Conservation (phyloP, 2,888 invertebrate species). For the Andrena bucephala region DNA sequence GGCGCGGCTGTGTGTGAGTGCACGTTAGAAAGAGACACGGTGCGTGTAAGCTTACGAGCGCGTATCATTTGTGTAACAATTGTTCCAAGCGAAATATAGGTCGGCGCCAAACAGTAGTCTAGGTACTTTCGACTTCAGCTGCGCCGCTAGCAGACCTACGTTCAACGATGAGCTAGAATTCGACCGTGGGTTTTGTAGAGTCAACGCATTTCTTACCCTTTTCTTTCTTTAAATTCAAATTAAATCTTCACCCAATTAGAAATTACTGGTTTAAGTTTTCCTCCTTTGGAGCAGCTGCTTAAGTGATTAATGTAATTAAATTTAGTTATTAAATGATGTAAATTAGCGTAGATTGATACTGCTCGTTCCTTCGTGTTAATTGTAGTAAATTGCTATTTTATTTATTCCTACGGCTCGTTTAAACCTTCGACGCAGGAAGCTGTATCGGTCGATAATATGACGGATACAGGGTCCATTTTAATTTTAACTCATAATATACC, state of each 20-base stretch:
- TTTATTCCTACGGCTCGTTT: background rate
- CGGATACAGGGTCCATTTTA: too few relatives aligned
- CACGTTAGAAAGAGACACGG: slow-evolving; percentile 43
- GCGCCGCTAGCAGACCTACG: slow-evolving; percentile 14
- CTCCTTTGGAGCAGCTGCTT: too few relatives aligned
- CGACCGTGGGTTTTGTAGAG: background rate
- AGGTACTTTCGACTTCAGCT: slow-evolving; percentile 54
- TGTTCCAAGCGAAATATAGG: slow-evolving; percentile 68
- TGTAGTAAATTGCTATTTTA: background rate
- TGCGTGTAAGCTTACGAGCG: slow-evolving; percentile 61
- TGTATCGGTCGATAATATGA: too few relatives aligned
- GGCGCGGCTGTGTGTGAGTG: slow-evolving; percentile 28
- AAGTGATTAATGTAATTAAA: background rate
- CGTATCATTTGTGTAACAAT: slow-evolving; percentile 65
- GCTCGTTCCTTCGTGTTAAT: background rate
- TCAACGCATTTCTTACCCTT: slow-evolving; percentile 9
- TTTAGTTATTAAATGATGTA: background rate
- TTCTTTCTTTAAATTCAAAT: background rate
- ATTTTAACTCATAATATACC: too few relatives aligned
- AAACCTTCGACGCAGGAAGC: too few relatives aligned
- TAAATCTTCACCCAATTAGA: too few relatives aligned
- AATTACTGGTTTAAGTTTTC: too few relatives aligned
- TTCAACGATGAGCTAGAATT: slow-evolving; percentile 26
- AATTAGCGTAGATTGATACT: background rate
- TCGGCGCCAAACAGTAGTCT: slow-evolving; percentile 58